These are phyloP conservation scores for Meiosimyza decipiens DNA, from an alignment of 2,888 invertebrate species.

Conservation along the genomic window DNA sequence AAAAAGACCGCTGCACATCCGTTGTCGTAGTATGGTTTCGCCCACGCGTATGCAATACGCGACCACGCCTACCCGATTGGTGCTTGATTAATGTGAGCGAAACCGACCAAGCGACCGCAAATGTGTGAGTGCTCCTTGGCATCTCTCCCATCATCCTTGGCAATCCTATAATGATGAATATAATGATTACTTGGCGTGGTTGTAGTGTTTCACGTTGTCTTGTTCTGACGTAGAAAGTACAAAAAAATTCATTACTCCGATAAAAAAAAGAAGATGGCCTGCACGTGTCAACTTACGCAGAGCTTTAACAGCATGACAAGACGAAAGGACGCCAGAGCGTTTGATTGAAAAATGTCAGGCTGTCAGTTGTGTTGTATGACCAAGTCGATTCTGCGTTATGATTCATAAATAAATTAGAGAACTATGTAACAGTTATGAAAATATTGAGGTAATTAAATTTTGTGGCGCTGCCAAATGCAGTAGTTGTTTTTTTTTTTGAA, in stretches of 20 bases:
- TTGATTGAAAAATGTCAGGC: no score
- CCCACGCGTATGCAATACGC: conserved; percentile 8
- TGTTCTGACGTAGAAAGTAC: not conserved
- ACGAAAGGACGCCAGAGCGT: not conserved
- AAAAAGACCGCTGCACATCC: conserved; percentile 9
- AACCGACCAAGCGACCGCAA: conserved; percentile 23
- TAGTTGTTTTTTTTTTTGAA: not conserved
- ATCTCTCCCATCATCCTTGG: not conserved
- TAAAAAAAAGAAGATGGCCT: conserved; percentile 26
- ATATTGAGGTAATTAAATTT: conserved; percentile 23
- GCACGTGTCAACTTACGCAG: conserved; percentile 29
- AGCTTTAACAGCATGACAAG: conserved; percentile 10
- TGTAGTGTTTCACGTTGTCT: no score
- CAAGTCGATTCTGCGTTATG: no score
- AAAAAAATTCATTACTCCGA: conserved; percentile 31
- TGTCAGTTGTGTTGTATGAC: no score
- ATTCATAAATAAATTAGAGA: conserved; percentile 15
- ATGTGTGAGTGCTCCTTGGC: not conserved
- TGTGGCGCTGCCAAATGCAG: conserved; percentile 2
- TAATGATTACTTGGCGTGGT: conserved; percentile 35
- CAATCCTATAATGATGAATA: not conserved
- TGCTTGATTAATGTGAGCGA: conserved; percentile 28
- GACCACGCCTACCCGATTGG: conserved; percentile 9
- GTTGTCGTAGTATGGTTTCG: conserved; percentile 9
- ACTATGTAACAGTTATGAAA: not conserved